Base-by-base conservation (phyloP, 2,797 vertebrate genomes). In the Gadopsis bispinosus region DNA sequence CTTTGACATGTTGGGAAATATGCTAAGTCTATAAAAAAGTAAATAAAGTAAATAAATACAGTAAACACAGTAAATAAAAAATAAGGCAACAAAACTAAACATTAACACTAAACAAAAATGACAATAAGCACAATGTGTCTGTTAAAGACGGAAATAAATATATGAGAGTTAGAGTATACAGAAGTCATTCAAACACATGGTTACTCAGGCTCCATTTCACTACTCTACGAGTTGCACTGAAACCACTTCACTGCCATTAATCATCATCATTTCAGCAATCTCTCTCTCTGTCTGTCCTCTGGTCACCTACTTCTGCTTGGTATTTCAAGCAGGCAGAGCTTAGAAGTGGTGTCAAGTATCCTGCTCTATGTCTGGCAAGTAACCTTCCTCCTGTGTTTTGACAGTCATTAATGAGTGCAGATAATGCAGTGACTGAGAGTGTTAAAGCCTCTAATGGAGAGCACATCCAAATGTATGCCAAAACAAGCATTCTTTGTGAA, bases 281-380 rank as follows among this genome's bases (percentile, higher is more conserved):
- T 47, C 19, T 37, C 71, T 37, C 60, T 79, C 78, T 62, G 14
- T 78, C 69, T 70, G 62, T 43, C 75, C 70, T 66, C 66, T 69
- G 67, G 78, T 85, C 69, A 61, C 48, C 67, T 81, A 48, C 75
- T 80, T 76, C 56, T 72, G 50, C 56, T 64, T 47, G 85, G 77
- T 81, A 87, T 87, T 87, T 77, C 63, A 77, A 67, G 76, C 69
- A 77, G 76, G 55, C 75, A 73, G 65, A 90, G 79, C 86, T 87
- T 86, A 89, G 79, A 84, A 86, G 83, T 73, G 81, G 87, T 89
- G 87, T 89, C 80, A 83, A 84, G 88, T 91, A 75, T 89, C 79
- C 78, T 68, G 80, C 79, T 75, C 56, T 37, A 3, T 10, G 73
- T 87, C 79, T 86, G 81, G 67, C 78, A 72, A 35, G 65, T 64